Percentiles rank a stretch among this genome's conserved stretches.
Evolutionary conservation across 2,797 vertebrate genomes (phyloP).

Genomic region (Notoglanidium macrostoma): DNA sequence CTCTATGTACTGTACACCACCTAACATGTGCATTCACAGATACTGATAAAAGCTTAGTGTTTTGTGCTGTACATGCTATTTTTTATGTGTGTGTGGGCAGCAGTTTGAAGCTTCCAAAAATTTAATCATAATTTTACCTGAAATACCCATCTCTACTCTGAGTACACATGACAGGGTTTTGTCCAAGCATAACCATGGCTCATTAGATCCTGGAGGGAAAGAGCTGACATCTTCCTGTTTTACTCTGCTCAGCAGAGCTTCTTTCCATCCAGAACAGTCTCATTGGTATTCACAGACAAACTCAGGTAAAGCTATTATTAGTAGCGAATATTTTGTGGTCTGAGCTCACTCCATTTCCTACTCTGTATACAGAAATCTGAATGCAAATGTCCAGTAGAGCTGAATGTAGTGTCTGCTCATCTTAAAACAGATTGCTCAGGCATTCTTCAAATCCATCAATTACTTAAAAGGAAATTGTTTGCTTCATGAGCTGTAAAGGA

Average conservation of each 20-base stretch:
- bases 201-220: conserved; percentile 42
- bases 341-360: conserved; percentile 16
- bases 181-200: conserved; percentile 10
- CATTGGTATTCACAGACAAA: conserved; percentile 63
- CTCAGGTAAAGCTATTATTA: conserved; percentile 65
- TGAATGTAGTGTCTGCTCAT: conserved; percentile 50
- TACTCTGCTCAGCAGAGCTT: conserved; percentile 24
- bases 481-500: conserved; percentile 40
- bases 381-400: conserved; percentile 60
- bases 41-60: neutral
- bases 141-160: neutral
- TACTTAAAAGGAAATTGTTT: conserved; percentile 56
- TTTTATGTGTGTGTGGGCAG: neutral
- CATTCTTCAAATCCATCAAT: conserved; percentile 50
- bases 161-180: conserved; percentile 17
- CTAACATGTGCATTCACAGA: neutral
- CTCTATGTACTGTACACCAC: neutral
- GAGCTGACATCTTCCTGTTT: conserved; percentile 34
- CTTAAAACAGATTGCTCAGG: conserved; percentile 45
- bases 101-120: neutral
- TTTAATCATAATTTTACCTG: neutral
- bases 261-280: conserved; percentile 17
- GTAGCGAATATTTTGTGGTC: conserved; percentile 55
- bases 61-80: neutral
- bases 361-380: conserved; percentile 44